Percentiles rank a stretch among this genome's conserved stretches.
phyloP scores from a whole-genome alignment of 2,113 vertebrate species.

The rabbit (Oryctolagus cuniculus) region mOryCun1.1 NC_091439.1:136638001-136638500 shows the following conservation, averaged over 20 bases:
- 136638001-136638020: neutral
- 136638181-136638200: neutral
- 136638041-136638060: neutral
- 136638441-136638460: no score
- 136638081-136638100: neutral
- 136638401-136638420: no score
- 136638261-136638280: neutral
- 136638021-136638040: neutral
- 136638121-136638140: neutral
- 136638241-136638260: neutral
- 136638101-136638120: neutral
- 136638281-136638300: neutral
- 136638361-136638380: no score
- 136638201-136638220: neutral
- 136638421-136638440: no score
- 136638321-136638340: neutral
- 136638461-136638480: no score
- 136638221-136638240: neutral
- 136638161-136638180: neutral
- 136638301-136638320: neutral
- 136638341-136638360: neutral
- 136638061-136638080: neutral
- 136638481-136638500: no score
- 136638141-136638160: neutral
- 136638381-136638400: no score